Conservation (phyloP, 1,140 invertebrate species). For the Holotrichia oblita region DNA sequence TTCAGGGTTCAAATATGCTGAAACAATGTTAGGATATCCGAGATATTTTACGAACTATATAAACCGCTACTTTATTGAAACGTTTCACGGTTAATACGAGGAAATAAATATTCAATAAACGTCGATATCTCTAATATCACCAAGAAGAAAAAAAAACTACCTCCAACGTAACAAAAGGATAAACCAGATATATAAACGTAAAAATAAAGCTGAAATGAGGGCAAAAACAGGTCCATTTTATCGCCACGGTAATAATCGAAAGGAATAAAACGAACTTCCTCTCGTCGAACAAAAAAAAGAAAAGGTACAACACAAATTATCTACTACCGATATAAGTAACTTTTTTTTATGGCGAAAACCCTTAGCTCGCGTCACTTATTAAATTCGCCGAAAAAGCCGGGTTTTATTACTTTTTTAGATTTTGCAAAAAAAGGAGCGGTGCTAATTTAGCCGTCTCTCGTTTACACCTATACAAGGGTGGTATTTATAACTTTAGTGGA, state of each 20-base stretch:
- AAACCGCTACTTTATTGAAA: no score
- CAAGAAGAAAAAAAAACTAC: no score
- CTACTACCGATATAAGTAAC: background rate
- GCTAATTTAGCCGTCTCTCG: background rate
- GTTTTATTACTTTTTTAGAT: no score
- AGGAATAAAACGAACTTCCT: background rate
- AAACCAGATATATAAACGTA: background rate
- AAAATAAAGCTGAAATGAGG: background rate
- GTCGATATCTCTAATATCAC: background rate
- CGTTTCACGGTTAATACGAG: background rate
- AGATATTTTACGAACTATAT: no score
- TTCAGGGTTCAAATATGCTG: no score
- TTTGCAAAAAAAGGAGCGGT: no score
- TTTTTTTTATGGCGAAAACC: slow-evolving; percentile 4
- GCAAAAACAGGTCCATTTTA: background rate
- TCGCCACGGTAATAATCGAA: background rate
- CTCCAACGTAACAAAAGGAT: background rate
- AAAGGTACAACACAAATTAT: background rate
- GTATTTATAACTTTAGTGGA: background rate
- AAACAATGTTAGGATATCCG: no score
- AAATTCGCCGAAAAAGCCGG: no score
- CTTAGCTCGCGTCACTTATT: no score
- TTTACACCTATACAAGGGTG: background rate
- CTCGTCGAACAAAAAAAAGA: background rate
- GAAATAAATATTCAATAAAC: slow-evolving; percentile 1